Base-by-base conservation (phyloP, 30 jellyfish, hydroid and myxozoan genomes). In the Sanderia malayensis region DNA sequence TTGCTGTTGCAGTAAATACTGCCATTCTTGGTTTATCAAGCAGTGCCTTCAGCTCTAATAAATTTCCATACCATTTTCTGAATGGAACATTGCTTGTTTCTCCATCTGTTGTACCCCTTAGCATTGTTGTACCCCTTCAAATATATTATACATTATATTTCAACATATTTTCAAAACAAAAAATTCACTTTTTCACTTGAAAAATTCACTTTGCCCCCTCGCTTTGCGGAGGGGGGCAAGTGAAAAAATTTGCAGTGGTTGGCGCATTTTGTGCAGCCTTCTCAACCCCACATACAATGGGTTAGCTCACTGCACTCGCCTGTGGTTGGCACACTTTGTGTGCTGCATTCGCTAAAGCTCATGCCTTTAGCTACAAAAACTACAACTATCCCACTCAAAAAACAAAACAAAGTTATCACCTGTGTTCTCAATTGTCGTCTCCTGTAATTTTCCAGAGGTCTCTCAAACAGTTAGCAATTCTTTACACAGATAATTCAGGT, bases 1-100 rank as follows among this genome's bases (percentile, higher is more conserved):
- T 28, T 26, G 77, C 77, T 0, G 77, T 65, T n/a, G n/a, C n/a
- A 26, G 77, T 65, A 31, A 65, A 65, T 32, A 65, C 32, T 21
- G 77, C 77, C 2, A 33, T 19, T 65, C 61, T 65, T 29, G 77
- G 77, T 28, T 65, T 65, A 1, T 18, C 19, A 58, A 65, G 4
- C 22, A 65, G 59, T 19, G 77, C 30, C 61, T 41, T 65, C n/a
- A 65, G 33, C 25, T 65, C 77, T 41, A 44, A 33, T 15, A 31
- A 34, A 20, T 65, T 65, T 20, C 61, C 61, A 31, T 26, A 65
- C 77, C 61, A 65, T 31, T 65, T 26, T 65, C 77, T 31, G 77
- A 65, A 31, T 1, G 77, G 77, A 17, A 65, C n/a, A n/a, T n/a
- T 22, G 7, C 33, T 44, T 19, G n/a, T 21, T 44, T 32, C 58